Conservation (phyloP, 2,797 vertebrate genomes). For the Pseudomugil tenellus region DNA sequence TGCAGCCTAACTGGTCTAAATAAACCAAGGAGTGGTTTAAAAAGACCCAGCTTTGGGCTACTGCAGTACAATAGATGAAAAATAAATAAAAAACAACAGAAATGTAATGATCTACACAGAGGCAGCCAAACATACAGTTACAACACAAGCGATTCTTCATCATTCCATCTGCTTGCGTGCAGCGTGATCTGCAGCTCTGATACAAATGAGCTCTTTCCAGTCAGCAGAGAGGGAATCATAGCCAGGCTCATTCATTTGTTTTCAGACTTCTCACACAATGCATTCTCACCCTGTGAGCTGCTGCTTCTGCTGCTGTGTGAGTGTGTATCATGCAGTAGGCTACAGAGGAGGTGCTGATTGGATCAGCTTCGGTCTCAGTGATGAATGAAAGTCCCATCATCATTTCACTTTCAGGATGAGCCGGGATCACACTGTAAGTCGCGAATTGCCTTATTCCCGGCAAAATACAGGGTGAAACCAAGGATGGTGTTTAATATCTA, state of each 20-base stretch:
- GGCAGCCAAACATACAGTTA: not conserved
- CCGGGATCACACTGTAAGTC: conserved; percentile 20
- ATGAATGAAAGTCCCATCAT: conserved; percentile 47
- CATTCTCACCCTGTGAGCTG: conserved; percentile 38
- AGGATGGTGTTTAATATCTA: conserved; percentile 7
- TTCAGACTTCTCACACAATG: conserved; percentile 34
- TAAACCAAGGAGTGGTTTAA: not conserved
- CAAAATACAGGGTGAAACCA: conserved; percentile 2
- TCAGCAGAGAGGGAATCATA: conserved; percentile 45
- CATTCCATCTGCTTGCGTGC: conserved; percentile 12
- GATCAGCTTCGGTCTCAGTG: conserved; percentile 30
- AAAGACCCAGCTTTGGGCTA: not conserved
- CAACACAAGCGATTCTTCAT: not conserved
- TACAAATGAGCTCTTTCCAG: conserved; percentile 29
- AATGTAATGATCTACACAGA: not conserved
- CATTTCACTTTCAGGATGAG: conserved; percentile 38
- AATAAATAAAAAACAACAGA: not conserved
- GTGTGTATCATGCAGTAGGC: conserved; percentile 17
- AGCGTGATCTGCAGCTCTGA: conserved; percentile 29
- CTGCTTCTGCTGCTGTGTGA: conserved; percentile 17
- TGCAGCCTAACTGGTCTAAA: not conserved
- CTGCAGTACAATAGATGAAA: not conserved
- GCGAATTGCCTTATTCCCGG: conserved; percentile 27
- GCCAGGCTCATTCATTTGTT: conserved; percentile 52
- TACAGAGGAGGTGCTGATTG: conserved; percentile 45